Base-by-base conservation (phyloP, 2,888 invertebrate species). In the Rhagium mordax region DNA sequence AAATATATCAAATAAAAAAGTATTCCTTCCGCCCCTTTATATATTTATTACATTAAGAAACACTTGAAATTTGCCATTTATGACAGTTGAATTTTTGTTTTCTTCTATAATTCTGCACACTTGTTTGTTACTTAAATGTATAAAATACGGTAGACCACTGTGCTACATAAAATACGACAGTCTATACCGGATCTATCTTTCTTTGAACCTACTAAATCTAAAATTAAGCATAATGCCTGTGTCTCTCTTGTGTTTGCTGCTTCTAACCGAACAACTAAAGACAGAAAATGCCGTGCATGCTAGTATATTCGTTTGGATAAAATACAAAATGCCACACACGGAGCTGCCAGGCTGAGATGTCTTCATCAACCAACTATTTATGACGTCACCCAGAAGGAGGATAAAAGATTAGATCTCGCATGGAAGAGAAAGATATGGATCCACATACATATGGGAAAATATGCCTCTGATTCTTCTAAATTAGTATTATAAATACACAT, bases 361-460 rank as follows among this genome's bases (percentile, higher is more conserved):
- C 87, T 87, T 87, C 87, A 87, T 87, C 87, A 87, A 85, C 83
- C 82, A 85, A 86, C 85, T 85, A 86, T 86, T 86, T 85, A 83
- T 87, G 87, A 87, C 87, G 87, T 87, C 86, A 87, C 72, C 74
- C 75, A 15, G 18, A 51, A 51, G 16, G 48, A 57, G 10, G 59
- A 24, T 33, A 18, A 47, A 65, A 27, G 47, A 62, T 16, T 41
- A 27, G 41, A 16, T 20, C 20, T 48, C 29, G 10, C 18, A 15
- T 55, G 20, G 47, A 10, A 18, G 51, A 77, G 8, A 59, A 59
- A 68, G 77, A 77, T 41, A 41, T 33, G 48, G 66, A 7, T 57
- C 13, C 16, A 59, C 60, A 57, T 67, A 47, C 69, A 69, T 69
- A 49, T 21, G 49, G 69, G 65, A 75, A 72, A 74, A 70, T 71